phyloP scores from a whole-genome alignment of 2,888 invertebrate genomes.

The Syritta pipiens region DNA sequence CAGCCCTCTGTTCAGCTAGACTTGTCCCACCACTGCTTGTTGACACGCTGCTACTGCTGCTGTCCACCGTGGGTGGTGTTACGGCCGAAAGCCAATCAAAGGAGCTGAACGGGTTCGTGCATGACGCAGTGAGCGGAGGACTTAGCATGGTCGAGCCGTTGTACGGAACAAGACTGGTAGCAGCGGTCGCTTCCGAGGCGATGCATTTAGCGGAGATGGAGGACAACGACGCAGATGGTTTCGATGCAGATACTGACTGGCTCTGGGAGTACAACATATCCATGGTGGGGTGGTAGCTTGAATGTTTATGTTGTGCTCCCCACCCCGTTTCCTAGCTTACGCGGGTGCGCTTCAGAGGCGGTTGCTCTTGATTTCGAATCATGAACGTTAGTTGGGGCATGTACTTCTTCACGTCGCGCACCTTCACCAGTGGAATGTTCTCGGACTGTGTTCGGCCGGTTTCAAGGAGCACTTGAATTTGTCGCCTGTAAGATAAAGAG shows the following conservation, averaged over 20 bases:
- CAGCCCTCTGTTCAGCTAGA: conserved; percentile 74
- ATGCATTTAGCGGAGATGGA: conserved; percentile 69
- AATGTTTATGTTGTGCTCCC: conserved; percentile 79
- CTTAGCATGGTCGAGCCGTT: conserved; percentile 77
- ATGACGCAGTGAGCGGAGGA: conserved; percentile 74
- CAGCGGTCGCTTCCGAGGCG: conserved; percentile 64
- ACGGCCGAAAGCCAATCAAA: conserved; percentile 72
- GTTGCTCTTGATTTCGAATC: conserved; percentile 81
- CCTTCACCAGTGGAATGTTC: conserved; percentile 88
- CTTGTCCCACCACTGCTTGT: conserved; percentile 20
- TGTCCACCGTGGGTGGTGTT: conserved; percentile 71
- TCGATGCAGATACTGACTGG: conserved; percentile 70
- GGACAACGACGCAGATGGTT: conserved; percentile 67
- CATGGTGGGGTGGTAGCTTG: conserved; percentile 65
- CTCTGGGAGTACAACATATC: conserved; percentile 79
- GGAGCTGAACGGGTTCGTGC: conserved; percentile 69
- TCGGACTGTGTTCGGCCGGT: conserved; percentile 88
- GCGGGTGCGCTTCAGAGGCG: conserved; percentile 78
- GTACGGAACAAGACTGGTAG: conserved; percentile 68
- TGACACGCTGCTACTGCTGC: conserved; percentile 28
- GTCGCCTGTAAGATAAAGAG: conserved; percentile 81
- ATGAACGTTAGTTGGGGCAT: conserved; percentile 94
- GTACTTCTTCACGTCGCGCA: conserved; percentile 89
- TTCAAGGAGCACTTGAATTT: conserved; percentile 87
- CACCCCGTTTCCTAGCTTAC: conserved; percentile 80